Base-by-base conservation (phyloP, 2,888 invertebrate species). In the Malthinus seriepunctatus region DNA sequence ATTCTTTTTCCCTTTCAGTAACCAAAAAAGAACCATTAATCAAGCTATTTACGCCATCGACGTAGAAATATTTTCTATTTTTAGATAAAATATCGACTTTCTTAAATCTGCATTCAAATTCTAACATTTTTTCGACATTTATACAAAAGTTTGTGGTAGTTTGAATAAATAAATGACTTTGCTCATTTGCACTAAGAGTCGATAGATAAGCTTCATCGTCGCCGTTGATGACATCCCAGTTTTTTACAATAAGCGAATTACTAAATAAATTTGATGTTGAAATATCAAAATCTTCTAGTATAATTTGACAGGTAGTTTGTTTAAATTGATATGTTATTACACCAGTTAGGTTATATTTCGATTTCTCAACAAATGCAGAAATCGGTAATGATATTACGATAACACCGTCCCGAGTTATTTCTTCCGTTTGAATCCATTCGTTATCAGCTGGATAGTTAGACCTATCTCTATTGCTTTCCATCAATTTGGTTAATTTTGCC, bases 91-190 rank as follows among this genome's bases (percentile, higher is more conserved):
- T 11, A 12, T 64, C 55, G 9, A 71, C 35, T 52, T 67, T 69
- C 5, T 53, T 64, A 39, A 74, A 68, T 10, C 61, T 60, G 51
- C 74, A 75, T 51, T 73, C 66, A 31, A 69, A 68, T 67, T 73
- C 71, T 44, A 76, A 67, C n/a, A 69, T 64, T 31, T 63, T 68
- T 31, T 65, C 65, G 23, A 74, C 44, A 42, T 54, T 62, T 31
- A 52, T 61, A 45, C 54, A 59, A 63, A 67, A 67, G 5, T 65
- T 63, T 15, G 54, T 44, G 8, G 67, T 65, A 45, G 69, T 50
- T 38, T 67, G 60, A 32, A 70, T 48, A 32, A 71, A 62, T n/a
- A 73, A 63, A 38, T 67, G 61, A n/a, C 51, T 66, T 57, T 63
- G 62, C 34, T 63, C 56, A 42, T 62, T 66, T 33, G 63, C 52